Base-by-base conservation (phyloP, 2,113 vertebrate genomes). In the Lophura nycthemera region DNA sequence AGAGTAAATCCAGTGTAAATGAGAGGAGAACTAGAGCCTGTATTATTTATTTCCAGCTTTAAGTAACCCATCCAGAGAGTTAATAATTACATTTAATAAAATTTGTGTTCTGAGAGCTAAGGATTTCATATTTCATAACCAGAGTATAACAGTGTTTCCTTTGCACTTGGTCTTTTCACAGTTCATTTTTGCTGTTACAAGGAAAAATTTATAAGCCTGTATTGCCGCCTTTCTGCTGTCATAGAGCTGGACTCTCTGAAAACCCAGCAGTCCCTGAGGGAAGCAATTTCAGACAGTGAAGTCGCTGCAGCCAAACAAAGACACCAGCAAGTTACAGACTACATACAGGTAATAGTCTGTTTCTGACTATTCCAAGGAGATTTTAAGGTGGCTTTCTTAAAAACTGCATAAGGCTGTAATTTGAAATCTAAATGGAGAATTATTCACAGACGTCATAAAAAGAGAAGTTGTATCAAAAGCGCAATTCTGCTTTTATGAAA, bases 181-280 rank as follows among this genome's bases (percentile, higher is more conserved):
- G 99, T 98, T 96, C 99, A 99, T 97, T 99, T 99, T 98, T 99
- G 98, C 97, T 98, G 98, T 92, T 99, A 99, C 98, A 99, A 98
- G 83, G 99, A 99, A 96, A 99, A 98, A 97, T 99, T 99, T 97
- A 99, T 99, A 98, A 98, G 98, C 92, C 98, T 99, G 88, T 99
- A 99, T 98, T 99, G 99, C 96, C 98, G 99, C 79, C 98, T 99
- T 96, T 99, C 99, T 96, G 99, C 99, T 87, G 98, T 99, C 82
- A 97, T 99, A 92, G 99, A 99, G 97, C 98, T 99, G 97, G 99
- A 99, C 86, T 98, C 99, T 86, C 98, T 99, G 95, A 99, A 99
- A 97, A 99, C 98, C 96, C 99, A 99, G 97, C 99, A 99, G 93
- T 98, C 98, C 92, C 96, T 99, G 94, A 98, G 99, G 94, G 99